Conservation (phyloP, 2,888 invertebrate genomes). For the Ommatoiulus sabulosus region DNA sequence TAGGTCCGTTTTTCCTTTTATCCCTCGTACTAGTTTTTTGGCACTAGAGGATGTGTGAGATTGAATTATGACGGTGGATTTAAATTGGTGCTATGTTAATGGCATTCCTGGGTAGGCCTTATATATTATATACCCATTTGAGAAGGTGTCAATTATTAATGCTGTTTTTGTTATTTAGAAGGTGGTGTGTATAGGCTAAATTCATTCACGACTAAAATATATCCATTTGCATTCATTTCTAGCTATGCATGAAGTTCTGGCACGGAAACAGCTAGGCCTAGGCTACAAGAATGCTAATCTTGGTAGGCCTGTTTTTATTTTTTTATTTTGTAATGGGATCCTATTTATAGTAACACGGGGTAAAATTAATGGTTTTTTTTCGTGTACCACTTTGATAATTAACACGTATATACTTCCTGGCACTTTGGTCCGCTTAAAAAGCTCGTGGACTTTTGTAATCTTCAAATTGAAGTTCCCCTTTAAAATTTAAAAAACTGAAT, state of each 20-base stretch:
- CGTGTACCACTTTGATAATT: slow-evolving; percentile 1
- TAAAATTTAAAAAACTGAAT: no score
- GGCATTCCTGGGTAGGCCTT: slow-evolving; percentile 29
- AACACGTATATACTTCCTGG: not conserved
- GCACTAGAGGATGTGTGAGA: slow-evolving; percentile 15
- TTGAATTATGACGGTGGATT: slow-evolving; percentile 24
- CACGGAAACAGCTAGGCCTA: slow-evolving; percentile 57
- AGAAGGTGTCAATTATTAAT: slow-evolving; percentile 45
- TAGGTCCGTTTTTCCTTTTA: not conserved
- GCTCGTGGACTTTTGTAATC: not conserved
- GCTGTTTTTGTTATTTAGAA: slow-evolving; percentile 48
- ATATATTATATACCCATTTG: slow-evolving; percentile 4
- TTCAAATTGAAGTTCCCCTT: no score
- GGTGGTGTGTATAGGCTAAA: slow-evolving; percentile 51
- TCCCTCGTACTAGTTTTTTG: not conserved
- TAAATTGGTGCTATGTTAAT: not conserved
- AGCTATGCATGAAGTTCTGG: slow-evolving; percentile 57
- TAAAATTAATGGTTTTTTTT: slow-evolving; percentile 2
- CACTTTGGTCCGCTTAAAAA: not conserved
- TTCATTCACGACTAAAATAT: slow-evolving; percentile 52
- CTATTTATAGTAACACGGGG: slow-evolving; percentile 32
- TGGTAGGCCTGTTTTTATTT: slow-evolving; percentile 55
- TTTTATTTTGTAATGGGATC: slow-evolving; percentile 53
- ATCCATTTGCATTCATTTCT: slow-evolving; percentile 53
- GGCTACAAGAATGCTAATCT: slow-evolving; percentile 56